Percentiles rank a stretch among this genome's conserved stretches.
Conservation (phyloP, 2,113 vertebrate species). For the Lasiurus borealis region DNA sequence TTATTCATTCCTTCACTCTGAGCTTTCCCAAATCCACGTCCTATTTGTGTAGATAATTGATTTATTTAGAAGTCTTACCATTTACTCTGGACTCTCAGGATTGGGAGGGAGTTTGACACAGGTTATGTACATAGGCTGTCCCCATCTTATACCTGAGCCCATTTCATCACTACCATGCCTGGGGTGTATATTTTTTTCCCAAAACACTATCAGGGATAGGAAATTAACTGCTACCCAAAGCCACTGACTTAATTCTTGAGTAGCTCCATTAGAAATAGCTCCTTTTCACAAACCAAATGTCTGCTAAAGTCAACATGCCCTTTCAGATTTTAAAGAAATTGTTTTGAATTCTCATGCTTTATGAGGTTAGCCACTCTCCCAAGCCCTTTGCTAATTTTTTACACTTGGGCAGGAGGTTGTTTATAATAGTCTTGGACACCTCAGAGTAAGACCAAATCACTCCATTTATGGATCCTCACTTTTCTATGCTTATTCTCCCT, state of each 20-base stretch:
- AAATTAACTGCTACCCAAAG: not conserved
- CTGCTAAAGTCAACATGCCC: slow-evolving; percentile 40
- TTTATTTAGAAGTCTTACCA: not conserved
- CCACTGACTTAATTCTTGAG: not conserved
- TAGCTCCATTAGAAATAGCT: not conserved
- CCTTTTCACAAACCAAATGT: slow-evolving; percentile 24
- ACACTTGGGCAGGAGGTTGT: not conserved
- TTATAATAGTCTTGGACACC: not conserved
- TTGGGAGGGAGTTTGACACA: not conserved
- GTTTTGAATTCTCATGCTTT: slow-evolving; percentile 53
- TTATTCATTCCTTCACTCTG: not conserved
- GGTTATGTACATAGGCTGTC: not conserved
- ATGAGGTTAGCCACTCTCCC: slow-evolving; percentile 3
- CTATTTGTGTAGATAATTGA: not conserved
- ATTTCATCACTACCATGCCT: too few species aligned
- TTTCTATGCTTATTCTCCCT: not conserved
- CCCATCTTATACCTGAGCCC: not conserved
- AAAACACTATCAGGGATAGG: not conserved
- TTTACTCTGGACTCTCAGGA: not conserved
- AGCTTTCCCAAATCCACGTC: not conserved
- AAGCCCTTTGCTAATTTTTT: not conserved
- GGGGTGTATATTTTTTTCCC: not conserved
- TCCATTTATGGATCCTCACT: not conserved
- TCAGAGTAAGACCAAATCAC: not conserved
- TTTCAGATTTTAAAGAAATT: slow-evolving; percentile 42